A percentile compares a stretch with the other conserved stretches of the same genome.
These are phyloP conservation scores for Sphyrna mokarran DNA, from an alignment of 2,113 vertebrate species.

Conservation along the genomic window DNA sequence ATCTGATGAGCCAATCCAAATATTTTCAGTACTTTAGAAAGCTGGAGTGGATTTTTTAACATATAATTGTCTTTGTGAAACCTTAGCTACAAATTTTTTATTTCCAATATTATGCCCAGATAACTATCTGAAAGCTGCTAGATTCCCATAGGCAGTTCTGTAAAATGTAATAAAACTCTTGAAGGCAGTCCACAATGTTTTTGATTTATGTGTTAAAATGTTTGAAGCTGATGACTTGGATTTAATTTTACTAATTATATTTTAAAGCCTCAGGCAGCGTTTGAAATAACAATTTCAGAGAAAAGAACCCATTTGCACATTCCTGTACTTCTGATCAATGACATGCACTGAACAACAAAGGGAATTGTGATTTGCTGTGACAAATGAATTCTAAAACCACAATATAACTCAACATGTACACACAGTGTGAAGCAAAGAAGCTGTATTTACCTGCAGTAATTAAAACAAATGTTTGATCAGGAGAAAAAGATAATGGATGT, in stretches of 20 bases:
- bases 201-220: conserved; percentile 16
- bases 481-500: not conserved
- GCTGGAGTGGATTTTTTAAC: not conserved
- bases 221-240: not conserved
- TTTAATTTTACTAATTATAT: conserved; percentile 7
- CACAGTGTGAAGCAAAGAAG: not conserved
- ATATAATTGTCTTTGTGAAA: not conserved
- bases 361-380: not conserved
- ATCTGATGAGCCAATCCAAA: not conserved
- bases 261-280: conserved; percentile 14
- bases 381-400: not conserved
- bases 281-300: not conserved
- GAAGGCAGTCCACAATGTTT: not conserved
- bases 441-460: not conserved
- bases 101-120: not conserved
- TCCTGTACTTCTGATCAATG: not conserved
- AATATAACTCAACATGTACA: not conserved
- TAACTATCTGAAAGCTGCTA: not conserved
- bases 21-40: not conserved
- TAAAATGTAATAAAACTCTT: not conserved
- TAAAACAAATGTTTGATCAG: not conserved
- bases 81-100: not conserved
- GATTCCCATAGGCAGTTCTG: not conserved
- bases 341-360: not conserved
- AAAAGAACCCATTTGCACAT: not conserved